Evolutionary conservation across 2,888 invertebrate genomes (phyloP).

Genomic region (Papilio demoleus): DNA sequence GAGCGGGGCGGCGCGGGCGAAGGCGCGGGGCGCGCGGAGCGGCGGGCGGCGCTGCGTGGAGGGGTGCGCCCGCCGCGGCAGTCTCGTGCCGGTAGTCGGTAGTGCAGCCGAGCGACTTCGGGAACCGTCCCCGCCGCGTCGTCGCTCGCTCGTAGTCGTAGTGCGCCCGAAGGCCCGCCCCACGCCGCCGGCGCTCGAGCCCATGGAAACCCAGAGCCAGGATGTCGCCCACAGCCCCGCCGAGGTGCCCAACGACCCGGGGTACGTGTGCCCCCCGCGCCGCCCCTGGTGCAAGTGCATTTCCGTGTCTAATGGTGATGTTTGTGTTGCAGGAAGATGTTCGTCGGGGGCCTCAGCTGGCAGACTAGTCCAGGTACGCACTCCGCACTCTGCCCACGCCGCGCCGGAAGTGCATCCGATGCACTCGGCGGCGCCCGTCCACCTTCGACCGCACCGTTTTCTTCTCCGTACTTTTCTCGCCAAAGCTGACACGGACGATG

Average conservation of each 20-base stretch:
- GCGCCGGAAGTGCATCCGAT: conserved; percentile 71
- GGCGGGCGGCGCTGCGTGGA: conserved; percentile 80
- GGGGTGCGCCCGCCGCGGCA: conserved; percentile 72
- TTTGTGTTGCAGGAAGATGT: conserved; percentile 98
- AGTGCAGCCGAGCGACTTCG: conserved; percentile 86
- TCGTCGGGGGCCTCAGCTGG: conserved; percentile 99
- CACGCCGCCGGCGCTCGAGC: conserved; percentile 73
- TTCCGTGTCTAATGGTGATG: conserved; percentile 72
- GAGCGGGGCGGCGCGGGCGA: conserved; percentile 60
- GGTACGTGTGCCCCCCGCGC: conserved; percentile 84
- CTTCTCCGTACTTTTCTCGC: conserved; percentile 55
- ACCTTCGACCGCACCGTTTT: conserved; percentile 59
- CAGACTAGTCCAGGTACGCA: conserved; percentile 99
- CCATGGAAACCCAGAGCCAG: conserved; percentile 91
- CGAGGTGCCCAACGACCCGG: conserved; percentile 97
- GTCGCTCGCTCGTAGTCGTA: conserved; percentile 85
- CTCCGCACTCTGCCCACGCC: conserved; percentile 64
- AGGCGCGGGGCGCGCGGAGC: conserved; percentile 58
- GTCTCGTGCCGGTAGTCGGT: conserved; percentile 89
- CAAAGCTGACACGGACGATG: conserved; percentile 55
- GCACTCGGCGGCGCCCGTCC: conserved; percentile 60
- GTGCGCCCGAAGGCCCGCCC: conserved; percentile 75
- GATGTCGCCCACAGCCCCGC: conserved; percentile 93
- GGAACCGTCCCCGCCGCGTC: conserved; percentile 85
- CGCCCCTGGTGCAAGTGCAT: conserved; percentile 48